Percentiles rank a stretch among this genome's conserved stretches.
These are phyloP conservation scores for Salminus brasiliensis DNA, from an alignment of 2,113 vertebrate genomes.

Conservation along the genomic window DNA sequence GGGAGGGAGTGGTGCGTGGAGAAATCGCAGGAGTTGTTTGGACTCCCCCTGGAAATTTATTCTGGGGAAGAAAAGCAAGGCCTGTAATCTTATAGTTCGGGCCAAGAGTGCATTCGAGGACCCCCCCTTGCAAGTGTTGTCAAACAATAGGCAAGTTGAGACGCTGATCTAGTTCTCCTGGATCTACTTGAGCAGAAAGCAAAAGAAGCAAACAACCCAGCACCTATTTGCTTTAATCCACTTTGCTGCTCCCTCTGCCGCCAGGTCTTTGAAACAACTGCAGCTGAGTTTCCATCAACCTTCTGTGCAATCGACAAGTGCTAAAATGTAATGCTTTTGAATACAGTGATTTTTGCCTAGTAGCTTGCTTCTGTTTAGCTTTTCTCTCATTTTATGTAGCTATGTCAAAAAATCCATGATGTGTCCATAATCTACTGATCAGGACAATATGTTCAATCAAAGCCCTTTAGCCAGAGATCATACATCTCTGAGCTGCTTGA, in stretches of 20 bases:
- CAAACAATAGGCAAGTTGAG: slow-evolving; percentile 55
- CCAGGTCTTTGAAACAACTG: slow-evolving; percentile 14
- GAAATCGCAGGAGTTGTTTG: slow-evolving; percentile 68
- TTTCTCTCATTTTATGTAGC: too few relatives aligned
- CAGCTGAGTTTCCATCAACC: too few relatives aligned
- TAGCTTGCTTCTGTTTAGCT: too few relatives aligned
- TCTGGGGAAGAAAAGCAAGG: slow-evolving; percentile 54
- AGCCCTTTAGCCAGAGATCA: too few relatives aligned
- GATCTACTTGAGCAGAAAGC: slow-evolving; percentile 42
- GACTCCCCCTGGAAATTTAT: slow-evolving; percentile 61
- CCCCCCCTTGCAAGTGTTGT: slow-evolving; percentile 54
- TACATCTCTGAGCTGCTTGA: too few relatives aligned
- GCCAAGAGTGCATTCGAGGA: slow-evolving; percentile 48
- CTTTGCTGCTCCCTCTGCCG: slow-evolving; percentile 1
- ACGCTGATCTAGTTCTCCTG: slow-evolving; percentile 31
- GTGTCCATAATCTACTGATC: too few relatives aligned
- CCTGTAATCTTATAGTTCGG: slow-evolving; percentile 54
- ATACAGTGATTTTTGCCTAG: too few relatives aligned
- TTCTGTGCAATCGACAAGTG: too few relatives aligned
- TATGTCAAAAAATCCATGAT: too few relatives aligned
- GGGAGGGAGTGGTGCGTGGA: slow-evolving; percentile 52
- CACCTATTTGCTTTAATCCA: slow-evolving; percentile 48
- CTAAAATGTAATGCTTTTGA: too few relatives aligned
- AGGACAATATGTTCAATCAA: too few relatives aligned
- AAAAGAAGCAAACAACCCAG: slow-evolving; percentile 42